phyloP scores from a whole-genome alignment of 2,888 invertebrate genomes.

The Electrophaes corylata region DNA sequence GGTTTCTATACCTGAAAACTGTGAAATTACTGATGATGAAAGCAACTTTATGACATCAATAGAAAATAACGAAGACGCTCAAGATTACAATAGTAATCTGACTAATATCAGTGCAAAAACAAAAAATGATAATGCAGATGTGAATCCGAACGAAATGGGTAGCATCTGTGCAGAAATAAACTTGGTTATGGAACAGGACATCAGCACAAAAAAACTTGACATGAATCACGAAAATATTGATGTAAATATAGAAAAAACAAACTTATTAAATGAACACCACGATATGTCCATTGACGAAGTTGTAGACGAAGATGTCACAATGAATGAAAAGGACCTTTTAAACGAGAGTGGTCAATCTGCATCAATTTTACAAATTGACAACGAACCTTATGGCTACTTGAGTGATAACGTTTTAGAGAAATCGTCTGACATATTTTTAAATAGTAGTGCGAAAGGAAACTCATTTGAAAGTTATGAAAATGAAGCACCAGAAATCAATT shows the following conservation, averaged over 20 bases:
- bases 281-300: constrained; percentile 33
- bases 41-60: constrained; percentile 5
- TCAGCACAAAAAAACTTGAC: background rate
- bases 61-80: constrained; percentile 4
- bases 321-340: constrained; percentile 14
- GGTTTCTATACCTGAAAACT: constrained; percentile 28
- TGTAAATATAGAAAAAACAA: background rate
- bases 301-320: constrained; percentile 7
- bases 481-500: background rate
- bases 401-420: background rate
- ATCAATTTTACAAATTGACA: constrained; percentile 23
- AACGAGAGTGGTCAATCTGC: constrained; percentile 31
- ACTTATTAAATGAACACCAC: background rate
- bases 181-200: background rate
- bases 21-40: constrained; percentile 7
- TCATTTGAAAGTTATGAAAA: constrained; percentile 14
- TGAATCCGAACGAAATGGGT: background rate
- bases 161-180: background rate
- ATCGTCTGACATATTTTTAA: background rate
- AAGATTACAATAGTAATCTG: constrained; percentile 13
- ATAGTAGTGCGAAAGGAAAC: constrained; percentile 7
- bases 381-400: background rate
- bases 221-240: background rate
- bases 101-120: background rate
- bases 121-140: background rate